Conservation (phyloP, 2,797 vertebrate genomes). For the Myotis pilosus region DNA sequence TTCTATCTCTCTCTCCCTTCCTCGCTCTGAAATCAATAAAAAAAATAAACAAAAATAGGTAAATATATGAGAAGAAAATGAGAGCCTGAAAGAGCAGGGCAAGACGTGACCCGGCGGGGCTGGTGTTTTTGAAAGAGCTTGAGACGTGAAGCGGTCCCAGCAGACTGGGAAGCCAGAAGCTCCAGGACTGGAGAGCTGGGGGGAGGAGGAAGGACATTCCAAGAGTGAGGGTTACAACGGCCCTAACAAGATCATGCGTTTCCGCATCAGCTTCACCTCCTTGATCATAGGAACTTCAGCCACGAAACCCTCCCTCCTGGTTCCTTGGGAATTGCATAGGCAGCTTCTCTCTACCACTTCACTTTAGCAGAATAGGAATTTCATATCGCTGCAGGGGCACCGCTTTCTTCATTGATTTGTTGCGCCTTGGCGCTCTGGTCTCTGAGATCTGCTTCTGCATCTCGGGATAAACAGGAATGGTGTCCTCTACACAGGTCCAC, state of each 20-base stretch:
- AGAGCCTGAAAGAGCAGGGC: background rate
- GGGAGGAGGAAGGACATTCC: background rate
- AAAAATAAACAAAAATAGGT: too few relatives aligned
- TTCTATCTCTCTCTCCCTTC: too few relatives aligned
- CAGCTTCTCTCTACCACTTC: background rate
- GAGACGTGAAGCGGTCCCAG: background rate
- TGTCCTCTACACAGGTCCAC: background rate
- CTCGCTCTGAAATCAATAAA: too few relatives aligned
- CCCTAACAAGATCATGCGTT: rapidly evolving
- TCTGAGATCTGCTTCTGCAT: background rate
- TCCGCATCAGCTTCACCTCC: rapidly evolving
- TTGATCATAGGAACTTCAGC: background rate
- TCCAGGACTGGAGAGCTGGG: too few relatives aligned
- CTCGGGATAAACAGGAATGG: background rate
- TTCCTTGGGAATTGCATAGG: background rate
- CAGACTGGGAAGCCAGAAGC: background rate
- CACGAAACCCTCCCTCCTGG: rapidly evolving
- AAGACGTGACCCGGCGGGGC: rapidly evolving
- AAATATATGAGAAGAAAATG: too few relatives aligned
- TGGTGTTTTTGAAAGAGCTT: background rate
- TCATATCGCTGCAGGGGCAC: too few relatives aligned
- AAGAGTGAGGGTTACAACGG: rapidly evolving
- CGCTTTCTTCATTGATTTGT: background rate
- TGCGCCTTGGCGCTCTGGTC: background rate
- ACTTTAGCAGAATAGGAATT: background rate